Evolutionary conservation across 2,888 invertebrate species (phyloP).

Genomic region (Copidosoma aretas): DNA sequence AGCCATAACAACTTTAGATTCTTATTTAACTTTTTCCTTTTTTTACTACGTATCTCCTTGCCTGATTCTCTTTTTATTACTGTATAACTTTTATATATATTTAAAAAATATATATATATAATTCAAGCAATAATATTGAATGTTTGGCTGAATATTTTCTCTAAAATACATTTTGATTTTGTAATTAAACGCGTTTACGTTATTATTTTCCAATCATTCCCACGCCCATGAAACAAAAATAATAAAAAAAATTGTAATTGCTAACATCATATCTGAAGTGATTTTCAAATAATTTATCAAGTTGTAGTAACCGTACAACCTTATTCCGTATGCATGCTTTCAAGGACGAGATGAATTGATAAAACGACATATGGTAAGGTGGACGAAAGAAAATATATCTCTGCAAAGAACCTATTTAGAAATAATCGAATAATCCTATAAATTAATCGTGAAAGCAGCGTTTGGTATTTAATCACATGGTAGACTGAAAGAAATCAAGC

Average conservation of each 20-base stretch:
- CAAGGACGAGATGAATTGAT: slow-evolving; percentile 3
- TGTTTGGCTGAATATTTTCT: slow-evolving; percentile 32
- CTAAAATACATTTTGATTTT: slow-evolving; percentile 32
- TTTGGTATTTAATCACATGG: slow-evolving; percentile 27
- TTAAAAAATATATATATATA: background rate
- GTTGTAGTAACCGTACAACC: slow-evolving; percentile 24
- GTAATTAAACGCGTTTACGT: slow-evolving; percentile 28
- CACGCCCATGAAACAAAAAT: slow-evolving; percentile 17
- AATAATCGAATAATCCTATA: slow-evolving; percentile 30
- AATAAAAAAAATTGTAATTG: background rate
- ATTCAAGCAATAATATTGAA: slow-evolving; percentile 33
- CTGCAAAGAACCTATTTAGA: slow-evolving; percentile 10
- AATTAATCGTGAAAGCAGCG: slow-evolving; percentile 22
- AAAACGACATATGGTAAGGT: too few relatives aligned
- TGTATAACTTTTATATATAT: slow-evolving; percentile 26
- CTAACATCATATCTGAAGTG: too few relatives aligned
- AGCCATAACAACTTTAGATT: slow-evolving; percentile 16
- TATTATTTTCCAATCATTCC: slow-evolving; percentile 30
- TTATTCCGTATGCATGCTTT: slow-evolving; percentile 27
- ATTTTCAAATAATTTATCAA: too few relatives aligned
- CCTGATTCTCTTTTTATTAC: slow-evolving; percentile 26
- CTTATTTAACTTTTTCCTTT: slow-evolving; percentile 14
- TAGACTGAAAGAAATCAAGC: slow-evolving; percentile 32
- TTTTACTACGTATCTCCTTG: slow-evolving; percentile 27
- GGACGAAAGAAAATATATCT: too few relatives aligned